Percentiles rank a stretch among this genome's conserved stretches.
phyloP scores from a whole-genome alignment of 2,888 invertebrate species.

The Anarsia innoxiella region DNA sequence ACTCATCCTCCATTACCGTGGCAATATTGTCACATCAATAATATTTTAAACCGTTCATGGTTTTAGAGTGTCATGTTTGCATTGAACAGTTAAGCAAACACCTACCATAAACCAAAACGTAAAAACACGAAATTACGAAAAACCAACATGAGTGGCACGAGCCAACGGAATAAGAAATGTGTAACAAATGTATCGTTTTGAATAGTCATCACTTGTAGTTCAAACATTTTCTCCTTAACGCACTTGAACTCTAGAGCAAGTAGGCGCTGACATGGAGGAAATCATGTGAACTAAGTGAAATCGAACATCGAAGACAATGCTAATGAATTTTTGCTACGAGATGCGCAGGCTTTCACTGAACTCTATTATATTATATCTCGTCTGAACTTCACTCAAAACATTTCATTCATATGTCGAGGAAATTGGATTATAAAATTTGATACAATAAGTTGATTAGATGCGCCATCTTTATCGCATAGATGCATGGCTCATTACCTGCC shows the following conservation, averaged over 20 bases:
- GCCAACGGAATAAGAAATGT: constrained; percentile 20
- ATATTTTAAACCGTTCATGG: constrained; percentile 52
- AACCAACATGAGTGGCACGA: constrained; percentile 31
- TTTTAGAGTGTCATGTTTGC: constrained; percentile 48
- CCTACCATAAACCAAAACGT: constrained; percentile 37
- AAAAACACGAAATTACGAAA: constrained; percentile 44
- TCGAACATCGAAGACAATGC: constrained; percentile 54
- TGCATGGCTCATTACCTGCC: too few species aligned
- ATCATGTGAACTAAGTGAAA: constrained; percentile 66
- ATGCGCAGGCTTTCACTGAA: constrained; percentile 48
- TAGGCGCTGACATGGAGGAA: constrained; percentile 28
- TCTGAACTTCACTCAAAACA: constrained; percentile 27
- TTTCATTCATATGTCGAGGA: constrained; percentile 32
- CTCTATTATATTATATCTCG: constrained; percentile 31
- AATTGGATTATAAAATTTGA: constrained; percentile 23
- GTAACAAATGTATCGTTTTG: constrained; percentile 16
- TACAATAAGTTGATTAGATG: constrained; percentile 27
- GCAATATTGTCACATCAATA: constrained; percentile 49
- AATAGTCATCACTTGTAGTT: constrained; percentile 17
- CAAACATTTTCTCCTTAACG: constrained; percentile 6
- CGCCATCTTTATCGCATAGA: too few species aligned
- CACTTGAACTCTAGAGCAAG: background rate
- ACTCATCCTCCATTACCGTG: constrained; percentile 36
- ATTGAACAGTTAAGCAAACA: constrained; percentile 50
- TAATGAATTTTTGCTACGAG: constrained; percentile 52